Conservation (phyloP, 1,140 invertebrate genomes). For the Trachymyrmex septentrionalis region DNA sequence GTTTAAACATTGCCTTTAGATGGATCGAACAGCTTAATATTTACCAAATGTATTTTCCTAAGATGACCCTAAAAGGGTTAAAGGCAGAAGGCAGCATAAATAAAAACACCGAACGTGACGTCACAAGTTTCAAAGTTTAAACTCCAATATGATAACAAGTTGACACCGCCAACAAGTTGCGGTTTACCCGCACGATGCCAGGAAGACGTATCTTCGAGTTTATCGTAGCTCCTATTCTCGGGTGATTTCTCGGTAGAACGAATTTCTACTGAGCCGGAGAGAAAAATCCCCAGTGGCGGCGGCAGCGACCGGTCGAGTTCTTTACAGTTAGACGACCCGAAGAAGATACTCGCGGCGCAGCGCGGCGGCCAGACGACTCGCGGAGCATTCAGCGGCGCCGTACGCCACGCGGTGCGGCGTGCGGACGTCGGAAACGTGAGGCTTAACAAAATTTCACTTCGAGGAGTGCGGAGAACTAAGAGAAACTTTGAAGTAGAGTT, state of each 20-base stretch:
- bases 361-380: slow-evolving; percentile 45
- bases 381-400: background rate
- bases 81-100: no score
- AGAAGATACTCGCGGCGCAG: background rate
- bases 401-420: no score
- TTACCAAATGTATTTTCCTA: no score
- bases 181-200: background rate
- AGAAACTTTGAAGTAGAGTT: background rate
- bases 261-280: slow-evolving; percentile 7
- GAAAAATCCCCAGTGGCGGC: no score
- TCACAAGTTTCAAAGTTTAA: background rate
- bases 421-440: slow-evolving; percentile 15
- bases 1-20: no score
- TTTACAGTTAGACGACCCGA: slow-evolving; percentile 37
- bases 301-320: background rate
- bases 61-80: no score
- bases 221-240: background rate
- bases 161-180: background rate
- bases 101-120: background rate
- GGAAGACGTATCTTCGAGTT: background rate
- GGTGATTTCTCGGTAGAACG: slow-evolving; percentile 2
- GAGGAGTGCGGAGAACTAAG: background rate
- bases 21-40: no score
- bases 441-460: slow-evolving; percentile 10
- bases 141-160: background rate